Evolutionary conservation across 2,113 vertebrate species (phyloP), one percentile per base, ranked within the genome.

Genomic region (Mormoops blainvillei): DNA sequence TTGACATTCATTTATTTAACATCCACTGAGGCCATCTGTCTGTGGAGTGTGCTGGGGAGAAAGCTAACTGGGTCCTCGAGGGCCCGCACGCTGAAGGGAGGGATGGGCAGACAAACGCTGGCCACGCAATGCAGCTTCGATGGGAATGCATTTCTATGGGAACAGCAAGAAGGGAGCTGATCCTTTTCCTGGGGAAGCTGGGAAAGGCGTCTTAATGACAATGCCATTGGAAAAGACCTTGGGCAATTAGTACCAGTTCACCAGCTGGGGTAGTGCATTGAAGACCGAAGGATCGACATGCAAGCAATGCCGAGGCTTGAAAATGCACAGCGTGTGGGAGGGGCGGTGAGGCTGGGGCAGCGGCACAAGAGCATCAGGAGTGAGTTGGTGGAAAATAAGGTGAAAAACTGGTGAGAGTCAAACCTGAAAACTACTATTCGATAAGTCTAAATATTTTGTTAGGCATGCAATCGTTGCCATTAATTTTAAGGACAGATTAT

Each of bases 291-390:
- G 9, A 3, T 33, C 0, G 4, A 10, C 12, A 0, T 31, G 48
- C 31, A 50, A 41, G 63, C 6, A 38, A 15, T n/a, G 33, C 8
- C 2, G 76, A 48, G 41, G 54, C 36, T 71, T 6, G 33, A 20
- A 24, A 10, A 26, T 0, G 3, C 36, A 1, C 2, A 1, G 9
- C 12, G 4, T 5, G 10, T n/a, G 71, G 20, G 54, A 24, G 20
- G 33, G 45, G 36, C 15, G 73, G 9, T 24, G 38, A 56, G 1
- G 14, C 52, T 33, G 45, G 36, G 50, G 31, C 45, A 0, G 1
- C 22, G 2, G 36, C 10, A 6, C 28, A 20, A 33, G 56, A 11
- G 26, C 38, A 6, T 4, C 65, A 5, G 24, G 81, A 11, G 41
- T 5, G 63, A 9, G 52, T 6, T 65, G 45, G 74, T 38, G 28